A percentile compares a stretch with the other conserved stretches of the same genome.
phyloP scores from a whole-genome alignment of 2,113 vertebrate genomes.

The Fregata magnificens region DNA sequence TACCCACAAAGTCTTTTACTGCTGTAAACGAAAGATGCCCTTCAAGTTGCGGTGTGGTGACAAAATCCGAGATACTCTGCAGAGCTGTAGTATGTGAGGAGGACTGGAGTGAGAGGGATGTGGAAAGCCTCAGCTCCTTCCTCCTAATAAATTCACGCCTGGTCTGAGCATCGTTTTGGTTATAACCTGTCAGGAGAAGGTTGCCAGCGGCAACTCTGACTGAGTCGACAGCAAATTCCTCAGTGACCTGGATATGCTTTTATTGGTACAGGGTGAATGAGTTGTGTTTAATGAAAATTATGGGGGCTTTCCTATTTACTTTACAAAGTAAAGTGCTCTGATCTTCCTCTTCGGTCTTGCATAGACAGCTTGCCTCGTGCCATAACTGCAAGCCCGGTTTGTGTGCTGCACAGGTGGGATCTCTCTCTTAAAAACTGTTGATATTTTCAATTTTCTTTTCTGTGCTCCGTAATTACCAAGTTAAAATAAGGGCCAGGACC shows the following conservation, averaged over 20 bases:
- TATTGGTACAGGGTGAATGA: not conserved
- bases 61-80: not conserved
- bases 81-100: not conserved
- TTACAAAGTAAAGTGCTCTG: not conserved
- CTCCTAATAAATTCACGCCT: not conserved
- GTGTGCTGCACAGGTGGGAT: rapidly evolving
- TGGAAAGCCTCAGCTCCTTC: not conserved
- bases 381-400: not conserved
- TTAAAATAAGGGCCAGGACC: not conserved
- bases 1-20: not conserved
- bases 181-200: not conserved
- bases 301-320: not conserved
- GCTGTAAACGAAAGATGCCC: not conserved
- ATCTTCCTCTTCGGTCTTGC: not conserved
- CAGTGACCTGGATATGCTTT: not conserved
- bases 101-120: not conserved
- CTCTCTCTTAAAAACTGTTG: not conserved
- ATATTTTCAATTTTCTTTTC: not conserved
- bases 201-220: not conserved
- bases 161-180: not conserved
- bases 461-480: not conserved
- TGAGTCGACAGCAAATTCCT: not conserved
- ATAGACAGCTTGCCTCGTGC: rapidly evolving
- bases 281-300: not conserved
- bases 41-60: not conserved